Base-by-base conservation (phyloP, 2,888 invertebrate genomes). In the Entomobrya multifasciata region DNA sequence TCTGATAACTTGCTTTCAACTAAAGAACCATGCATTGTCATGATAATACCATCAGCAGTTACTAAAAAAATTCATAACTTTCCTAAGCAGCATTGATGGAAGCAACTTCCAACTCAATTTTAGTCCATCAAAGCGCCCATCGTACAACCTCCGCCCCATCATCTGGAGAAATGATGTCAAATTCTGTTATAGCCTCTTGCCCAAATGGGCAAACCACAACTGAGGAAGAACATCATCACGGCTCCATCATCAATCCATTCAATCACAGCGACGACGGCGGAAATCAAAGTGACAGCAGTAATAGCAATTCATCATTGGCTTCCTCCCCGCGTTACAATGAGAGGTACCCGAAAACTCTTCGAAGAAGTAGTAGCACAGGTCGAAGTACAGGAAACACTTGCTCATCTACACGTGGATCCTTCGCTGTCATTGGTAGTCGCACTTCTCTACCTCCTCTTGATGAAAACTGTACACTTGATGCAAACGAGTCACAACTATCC, bases 271-370 rank as follows among this genome's bases (percentile, higher is more conserved):
- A 82, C 17, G 82, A 82, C 47, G 72, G 57, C 72, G 85, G 77
- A 72, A 85, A 78, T 72, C 85, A 85, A 27, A 85, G 85, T 60
- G 82, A 82, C 62, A 82, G 82, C 49, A 76, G 76, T 60, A 74
- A 79, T 25, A 86, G 86, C 25, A 67, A 81, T 70, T 86, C 86
- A 67, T 81, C 81, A n/a, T 55, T 86, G 22, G 86, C 77, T n/a
- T 80, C 86, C 65, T 86, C 86, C 22, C 55, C 76, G 10, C 60
- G 77, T n/a, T 86, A 86, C 62, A 80, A 80, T 41, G 86, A 86
- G 49, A 67, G 86, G 8, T 57, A 86, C 55, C 86, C 86, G 13
- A 36, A 77, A 30, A 57, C 49, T 0, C 62, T 20, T 17, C 60
- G 65, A 36, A 83, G 76, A n/a, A 76, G 30, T 5, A 36, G 79